Conservation (phyloP, 2,113 vertebrate genomes). For the Dipodomys spectabilis region DNA sequence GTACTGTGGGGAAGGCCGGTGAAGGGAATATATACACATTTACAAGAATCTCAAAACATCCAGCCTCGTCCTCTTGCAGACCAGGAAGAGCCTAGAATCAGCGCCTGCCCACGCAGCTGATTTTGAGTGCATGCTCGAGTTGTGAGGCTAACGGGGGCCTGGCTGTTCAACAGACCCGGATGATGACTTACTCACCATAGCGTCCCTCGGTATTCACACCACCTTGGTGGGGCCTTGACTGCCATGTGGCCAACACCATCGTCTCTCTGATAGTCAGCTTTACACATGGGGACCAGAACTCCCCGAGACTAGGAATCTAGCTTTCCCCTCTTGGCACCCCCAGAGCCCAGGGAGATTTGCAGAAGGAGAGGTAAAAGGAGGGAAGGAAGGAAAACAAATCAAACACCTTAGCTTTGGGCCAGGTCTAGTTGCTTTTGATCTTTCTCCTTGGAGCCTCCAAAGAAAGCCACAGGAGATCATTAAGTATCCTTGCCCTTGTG, state of each 20-base stretch:
- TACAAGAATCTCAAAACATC: background rate
- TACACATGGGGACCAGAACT: background rate
- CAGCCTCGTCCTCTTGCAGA: background rate
- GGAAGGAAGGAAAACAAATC: background rate
- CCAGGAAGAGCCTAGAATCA: conserved; percentile 44
- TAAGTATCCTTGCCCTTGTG: too few relatives aligned
- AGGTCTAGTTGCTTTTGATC: background rate
- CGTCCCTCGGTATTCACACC: too few relatives aligned
- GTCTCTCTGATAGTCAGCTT: background rate
- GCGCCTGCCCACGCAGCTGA: conserved; percentile 9
- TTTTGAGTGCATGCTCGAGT: background rate
- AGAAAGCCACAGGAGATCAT: background rate
- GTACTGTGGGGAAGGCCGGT: background rate
- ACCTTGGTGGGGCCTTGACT: background rate
- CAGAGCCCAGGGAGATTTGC: background rate
- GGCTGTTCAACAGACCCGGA: rapidly evolving
- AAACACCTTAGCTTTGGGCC: background rate
- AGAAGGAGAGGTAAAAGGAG: background rate
- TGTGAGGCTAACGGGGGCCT: background rate
- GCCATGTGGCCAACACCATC: rapidly evolving
- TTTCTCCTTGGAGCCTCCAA: background rate
- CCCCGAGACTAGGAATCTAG: background rate
- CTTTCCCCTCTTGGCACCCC: background rate
- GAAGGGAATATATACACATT: background rate
- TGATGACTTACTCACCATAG: background rate